phyloP scores from a whole-genome alignment of 2,113 vertebrate genomes.

The Varanus salvator region DNA sequence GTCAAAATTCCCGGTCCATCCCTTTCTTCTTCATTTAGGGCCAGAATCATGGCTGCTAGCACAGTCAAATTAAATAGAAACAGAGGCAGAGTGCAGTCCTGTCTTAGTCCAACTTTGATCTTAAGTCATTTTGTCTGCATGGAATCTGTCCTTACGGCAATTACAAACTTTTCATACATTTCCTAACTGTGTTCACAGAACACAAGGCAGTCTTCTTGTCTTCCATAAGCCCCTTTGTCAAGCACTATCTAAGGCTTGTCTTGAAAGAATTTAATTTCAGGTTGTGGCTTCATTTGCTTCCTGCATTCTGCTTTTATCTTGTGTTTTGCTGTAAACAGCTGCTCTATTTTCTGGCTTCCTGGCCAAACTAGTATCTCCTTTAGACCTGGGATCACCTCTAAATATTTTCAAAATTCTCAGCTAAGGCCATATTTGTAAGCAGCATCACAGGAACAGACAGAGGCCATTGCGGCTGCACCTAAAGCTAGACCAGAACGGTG shows the following conservation, averaged over 20 bases:
- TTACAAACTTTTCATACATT: neutral
- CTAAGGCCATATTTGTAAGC: neutral
- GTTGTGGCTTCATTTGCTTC: neutral
- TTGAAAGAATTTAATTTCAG: conserved; percentile 13
- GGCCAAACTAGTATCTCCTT: neutral
- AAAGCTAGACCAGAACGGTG: neutral
- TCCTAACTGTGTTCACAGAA: conserved; percentile 11
- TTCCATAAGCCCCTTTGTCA: neutral
- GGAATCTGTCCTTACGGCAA: neutral
- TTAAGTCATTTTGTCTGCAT: neutral
- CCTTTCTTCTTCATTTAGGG: conserved; percentile 16
- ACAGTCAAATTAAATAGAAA: conserved; percentile 15
- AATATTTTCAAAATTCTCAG: neutral
- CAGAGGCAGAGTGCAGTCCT: neutral
- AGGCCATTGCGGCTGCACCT: neutral
- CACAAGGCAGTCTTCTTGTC: neutral
- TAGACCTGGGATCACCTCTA: neutral
- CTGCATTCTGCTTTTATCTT: neutral
- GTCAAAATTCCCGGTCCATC: neutral
- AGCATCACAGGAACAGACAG: neutral
- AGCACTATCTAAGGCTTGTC: neutral
- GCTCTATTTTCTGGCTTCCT: neutral
- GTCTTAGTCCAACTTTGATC: neutral
- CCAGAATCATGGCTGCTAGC: neutral
- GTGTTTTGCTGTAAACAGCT: neutral